A percentile compares a stretch with the other conserved stretches of the same genome.
phyloP scores from a whole-genome alignment of 2,113 vertebrate species.

The Riparia riparia region DNA sequence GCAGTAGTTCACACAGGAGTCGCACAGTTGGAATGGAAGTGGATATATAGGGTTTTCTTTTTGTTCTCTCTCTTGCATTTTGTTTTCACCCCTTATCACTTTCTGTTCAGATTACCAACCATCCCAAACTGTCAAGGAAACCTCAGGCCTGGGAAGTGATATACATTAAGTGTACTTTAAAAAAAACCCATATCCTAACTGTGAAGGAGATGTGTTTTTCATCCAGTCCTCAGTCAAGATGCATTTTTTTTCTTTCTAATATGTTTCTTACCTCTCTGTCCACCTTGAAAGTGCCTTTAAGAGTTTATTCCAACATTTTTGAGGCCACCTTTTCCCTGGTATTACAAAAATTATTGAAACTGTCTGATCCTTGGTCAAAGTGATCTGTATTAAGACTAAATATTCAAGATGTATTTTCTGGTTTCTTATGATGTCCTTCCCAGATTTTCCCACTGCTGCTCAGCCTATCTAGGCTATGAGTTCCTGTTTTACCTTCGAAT shows the following conservation, averaged over 20 bases:
- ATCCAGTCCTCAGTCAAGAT: background rate
- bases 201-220: background rate
- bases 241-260: background rate
- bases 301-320: background rate
- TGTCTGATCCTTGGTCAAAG: background rate
- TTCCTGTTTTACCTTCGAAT: background rate
- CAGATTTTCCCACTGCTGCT: background rate
- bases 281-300: background rate
- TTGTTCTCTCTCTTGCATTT: background rate
- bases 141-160: background rate
- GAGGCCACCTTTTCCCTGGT: background rate
- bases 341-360: background rate
- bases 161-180: background rate
- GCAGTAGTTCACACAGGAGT: background rate
- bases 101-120: background rate
- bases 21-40: background rate
- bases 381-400: background rate
- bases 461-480: background rate
- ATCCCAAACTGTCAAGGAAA: background rate
- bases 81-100: background rate
- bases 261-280: background rate
- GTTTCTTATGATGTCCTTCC: background rate
- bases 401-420: background rate
- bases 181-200: background rate
- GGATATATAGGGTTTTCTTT: too few species aligned